These are phyloP conservation scores for Mya arenaria DNA, from an alignment of 1,140 invertebrate genomes.

Conservation along the genomic window DNA sequence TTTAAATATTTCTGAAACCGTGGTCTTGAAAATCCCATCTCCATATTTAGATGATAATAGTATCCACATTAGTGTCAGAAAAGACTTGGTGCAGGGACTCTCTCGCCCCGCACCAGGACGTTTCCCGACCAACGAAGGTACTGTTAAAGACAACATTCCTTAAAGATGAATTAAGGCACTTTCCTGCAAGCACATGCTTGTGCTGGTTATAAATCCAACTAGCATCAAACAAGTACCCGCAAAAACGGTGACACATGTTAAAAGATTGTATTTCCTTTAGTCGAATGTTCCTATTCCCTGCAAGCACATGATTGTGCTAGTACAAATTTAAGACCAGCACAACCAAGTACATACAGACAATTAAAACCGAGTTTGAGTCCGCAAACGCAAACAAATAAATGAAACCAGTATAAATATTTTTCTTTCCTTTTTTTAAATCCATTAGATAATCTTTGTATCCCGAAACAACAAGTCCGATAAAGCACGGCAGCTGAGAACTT, in stretches of 20 bases:
- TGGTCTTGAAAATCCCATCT: too few species aligned
- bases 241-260: not conserved
- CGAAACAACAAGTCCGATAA: not conserved
- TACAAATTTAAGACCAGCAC: conserved; percentile 11
- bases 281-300: not conserved
- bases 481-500: not conserved
- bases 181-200: not conserved
- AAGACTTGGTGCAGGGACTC: conserved; percentile 53
- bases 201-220: not conserved
- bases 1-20: too few species aligned
- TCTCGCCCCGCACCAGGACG: conserved; percentile 39
- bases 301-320: conserved; percentile 54
- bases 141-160: not conserved
- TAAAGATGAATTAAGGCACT: not conserved
- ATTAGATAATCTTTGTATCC: not conserved
- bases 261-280: not conserved
- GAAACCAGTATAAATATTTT: too few species aligned
- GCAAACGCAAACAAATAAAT: too few species aligned
- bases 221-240: not conserved
- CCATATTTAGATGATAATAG: not conserved
- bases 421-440: not conserved
- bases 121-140: not conserved
- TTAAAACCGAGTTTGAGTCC: not conserved
- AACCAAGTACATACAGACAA: conserved; percentile 34
- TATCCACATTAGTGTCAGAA: conserved; percentile 29